Conservation (phyloP, 2,888 invertebrate species). For the Mythimna lalbum region DNA sequence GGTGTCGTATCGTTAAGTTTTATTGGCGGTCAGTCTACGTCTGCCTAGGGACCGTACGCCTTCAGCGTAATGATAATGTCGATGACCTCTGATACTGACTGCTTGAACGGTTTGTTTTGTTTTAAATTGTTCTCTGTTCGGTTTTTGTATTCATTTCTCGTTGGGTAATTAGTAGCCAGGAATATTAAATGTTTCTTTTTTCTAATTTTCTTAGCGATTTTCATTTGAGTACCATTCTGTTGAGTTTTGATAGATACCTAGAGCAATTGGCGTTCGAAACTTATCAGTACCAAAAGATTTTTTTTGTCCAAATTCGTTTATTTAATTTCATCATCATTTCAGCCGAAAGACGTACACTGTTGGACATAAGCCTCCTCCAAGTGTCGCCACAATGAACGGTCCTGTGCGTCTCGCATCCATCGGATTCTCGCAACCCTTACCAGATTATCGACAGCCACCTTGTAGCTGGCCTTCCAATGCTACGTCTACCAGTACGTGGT, state of each 20-base stretch:
- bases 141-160: constrained; percentile 10
- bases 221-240: background rate
- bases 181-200: background rate
- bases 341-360: no score
- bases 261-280: background rate
- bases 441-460: no score
- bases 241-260: background rate
- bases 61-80: constrained; percentile 74
- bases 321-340: no score
- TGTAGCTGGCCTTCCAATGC: no score
- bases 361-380: no score
- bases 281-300: no score
- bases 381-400: no score
- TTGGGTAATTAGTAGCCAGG: constrained; percentile 13
- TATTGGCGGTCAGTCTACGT: constrained; percentile 77
- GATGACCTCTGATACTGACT: constrained; percentile 64
- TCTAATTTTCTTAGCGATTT: background rate
- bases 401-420: no score
- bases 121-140: constrained; percentile 32
- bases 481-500: no score
- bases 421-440: no score
- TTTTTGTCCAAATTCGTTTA: no score
- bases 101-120: constrained; percentile 62
- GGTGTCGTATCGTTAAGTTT: constrained; percentile 77
- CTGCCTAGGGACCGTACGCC: constrained; percentile 60